Conservation (phyloP, 1,140 invertebrate species). For the Drosophila parvula region DNA sequence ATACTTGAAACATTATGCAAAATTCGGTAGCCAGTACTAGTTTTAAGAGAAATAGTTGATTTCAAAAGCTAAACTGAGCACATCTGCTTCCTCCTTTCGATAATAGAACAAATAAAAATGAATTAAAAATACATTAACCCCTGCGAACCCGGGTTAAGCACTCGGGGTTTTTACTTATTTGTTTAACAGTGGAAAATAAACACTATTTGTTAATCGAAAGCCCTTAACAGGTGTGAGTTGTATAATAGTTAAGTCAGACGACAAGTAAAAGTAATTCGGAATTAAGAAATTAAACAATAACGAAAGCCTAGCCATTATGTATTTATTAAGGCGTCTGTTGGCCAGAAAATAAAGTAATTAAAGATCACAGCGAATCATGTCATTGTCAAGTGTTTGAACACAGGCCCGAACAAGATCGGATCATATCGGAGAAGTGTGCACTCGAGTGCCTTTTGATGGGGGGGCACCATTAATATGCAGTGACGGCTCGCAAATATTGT, state of each 20-base stretch:
- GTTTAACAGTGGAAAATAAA: neutral
- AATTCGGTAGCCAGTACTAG: conserved; percentile 5
- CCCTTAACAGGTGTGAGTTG: neutral
- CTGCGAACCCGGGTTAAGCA: neutral
- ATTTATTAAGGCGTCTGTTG: conserved; percentile 17
- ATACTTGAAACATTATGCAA: neutral
- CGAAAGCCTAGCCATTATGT: neutral
- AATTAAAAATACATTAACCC: conserved; percentile 14
- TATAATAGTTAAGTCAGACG: neutral
- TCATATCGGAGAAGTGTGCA: conserved; percentile 36
- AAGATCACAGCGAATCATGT: conserved; percentile 32
- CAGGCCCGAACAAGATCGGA: conserved; percentile 40
- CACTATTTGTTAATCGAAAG: conserved; percentile 6
- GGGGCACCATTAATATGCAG: conserved; percentile 61
- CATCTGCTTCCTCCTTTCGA: conserved; percentile 1
- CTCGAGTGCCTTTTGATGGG: conserved; percentile 52
- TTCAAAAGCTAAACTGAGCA: neutral
- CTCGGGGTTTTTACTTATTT: neutral
- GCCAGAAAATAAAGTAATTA: conserved; percentile 25
- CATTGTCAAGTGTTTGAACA: conserved; percentile 38
- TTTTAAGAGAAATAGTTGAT: neutral
- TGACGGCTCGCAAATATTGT: conserved; percentile 41
- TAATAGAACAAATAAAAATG: neutral
- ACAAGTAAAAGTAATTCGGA: neutral
- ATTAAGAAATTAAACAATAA: conserved; percentile 3